These are phyloP conservation scores for Channallabes apus DNA, from an alignment of 2,797 vertebrate genomes.

Conservation along the genomic window DNA sequence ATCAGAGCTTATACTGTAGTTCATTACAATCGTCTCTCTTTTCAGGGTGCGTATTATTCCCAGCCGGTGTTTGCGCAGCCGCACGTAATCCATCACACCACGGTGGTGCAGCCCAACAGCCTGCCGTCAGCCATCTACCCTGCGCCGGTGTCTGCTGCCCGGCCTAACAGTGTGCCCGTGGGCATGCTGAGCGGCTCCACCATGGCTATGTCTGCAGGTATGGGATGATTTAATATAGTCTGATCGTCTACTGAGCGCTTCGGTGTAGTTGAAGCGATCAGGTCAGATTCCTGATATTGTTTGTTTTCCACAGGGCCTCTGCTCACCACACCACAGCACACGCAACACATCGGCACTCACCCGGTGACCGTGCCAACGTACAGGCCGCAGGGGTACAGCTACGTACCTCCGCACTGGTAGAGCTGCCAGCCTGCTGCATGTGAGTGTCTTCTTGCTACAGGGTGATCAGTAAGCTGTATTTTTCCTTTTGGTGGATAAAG, in stretches of 20 bases:
- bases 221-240: not conserved
- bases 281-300: not conserved
- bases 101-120: conserved; percentile 98
- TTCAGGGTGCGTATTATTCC: conserved; percentile 95
- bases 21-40: not conserved
- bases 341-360: conserved; percentile 87
- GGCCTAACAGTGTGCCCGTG: conserved; percentile 93
- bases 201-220: conserved; percentile 99
- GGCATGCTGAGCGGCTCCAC: conserved; percentile 98
- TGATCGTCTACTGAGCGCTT: not conserved
- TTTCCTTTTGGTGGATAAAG: not conserved
- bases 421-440: conserved; percentile 79
- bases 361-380: conserved; percentile 98
- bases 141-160: conserved; percentile 84
- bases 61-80: conserved; percentile 98
- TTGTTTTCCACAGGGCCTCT: conserved; percentile 81
- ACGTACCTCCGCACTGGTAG: conserved; percentile 99
- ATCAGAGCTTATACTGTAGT: not conserved
- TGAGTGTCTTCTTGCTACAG: conserved; percentile 66
- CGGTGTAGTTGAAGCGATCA: not conserved
- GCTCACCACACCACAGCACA: conserved; percentile 95
- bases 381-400: conserved; percentile 99
- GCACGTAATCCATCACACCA: conserved; percentile 99
- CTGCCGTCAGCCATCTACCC: conserved; percentile 97
- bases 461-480: not conserved